Evolutionary conservation across 2,888 invertebrate species (phyloP), one percentile per base, ranked within the genome.

Genomic region (Leptinotarsa peninsularis): DNA sequence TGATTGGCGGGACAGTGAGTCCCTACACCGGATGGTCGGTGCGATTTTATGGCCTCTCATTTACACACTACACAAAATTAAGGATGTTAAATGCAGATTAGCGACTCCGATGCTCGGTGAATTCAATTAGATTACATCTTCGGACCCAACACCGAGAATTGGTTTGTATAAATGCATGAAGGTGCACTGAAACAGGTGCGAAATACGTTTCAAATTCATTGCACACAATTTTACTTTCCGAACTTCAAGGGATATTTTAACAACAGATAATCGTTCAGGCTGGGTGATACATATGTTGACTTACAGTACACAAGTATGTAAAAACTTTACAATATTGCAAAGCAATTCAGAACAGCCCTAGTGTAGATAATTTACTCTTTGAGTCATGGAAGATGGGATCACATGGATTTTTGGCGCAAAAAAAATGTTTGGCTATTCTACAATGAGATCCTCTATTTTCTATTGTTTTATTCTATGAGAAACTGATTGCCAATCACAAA

Each of bases 21-120:
- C 10, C 17, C 27, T 63, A 43, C 63, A 43, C 70, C 70, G 70
- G 60, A 70, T 58, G 58, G 70, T 58, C 56, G 49, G 17, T 58
- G 70, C 70, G 58, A 58, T 70, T 70, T 70, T 58, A 70, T 70
- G 49, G 58, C 70, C 33, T 49, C 70, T 70, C 58, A 70, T 70
- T 70, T 70, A 54, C 70, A 70, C 58, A 50, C 58, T 70, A 70
- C 70, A 69, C 69, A 68, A 27, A 50, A 54, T 27, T 43, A 43
- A 56, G 69, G 58, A 58, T 70, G 70, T 70, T 58, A 54, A 49
- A 70, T 70, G 70, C 70, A 70, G 70, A 70, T 70, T 27, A 49
- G 69, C n/a, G 56, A 70, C 70, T 33, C 21, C 49, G 49, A 70
- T 58, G 70, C 70, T 70, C 70, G 49, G 27, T 70, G 58, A 58